Evolutionary conservation across 2,797 vertebrate species (phyloP), one percentile per base, ranked within the genome.

Genomic region (Tenualosa thibaudeaui): DNA sequence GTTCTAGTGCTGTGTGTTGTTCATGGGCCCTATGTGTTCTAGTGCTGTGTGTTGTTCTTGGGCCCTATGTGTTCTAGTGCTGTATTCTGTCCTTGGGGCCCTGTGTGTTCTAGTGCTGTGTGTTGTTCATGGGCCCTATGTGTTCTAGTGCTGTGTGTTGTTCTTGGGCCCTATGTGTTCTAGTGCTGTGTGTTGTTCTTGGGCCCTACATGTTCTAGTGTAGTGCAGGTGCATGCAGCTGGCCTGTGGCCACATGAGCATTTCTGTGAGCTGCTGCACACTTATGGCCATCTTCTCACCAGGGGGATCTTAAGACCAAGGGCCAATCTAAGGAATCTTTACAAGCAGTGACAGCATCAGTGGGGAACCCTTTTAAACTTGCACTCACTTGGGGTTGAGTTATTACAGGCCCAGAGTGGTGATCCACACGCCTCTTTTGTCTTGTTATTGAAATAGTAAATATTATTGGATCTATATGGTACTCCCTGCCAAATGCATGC

Each of bases 281-380:
- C 60, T 56, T 68, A 15, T 65, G 19, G 83, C 82, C 60, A 13
- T 86, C 31, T 37, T 60, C 87, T 82, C 15, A 82, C 53, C 83
- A 84, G 51, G 54, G 86, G 84, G 50, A 88, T 86, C 81, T 86
- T 81, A 87, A 83, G 82, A 90, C 17, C 85, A 19, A 19, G 89
- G 82, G 88, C 86, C 89, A 22, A 92, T 90, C 93, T 90, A 92
- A 86, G 89, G 83, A 85, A 86, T 87, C 82, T 87, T 90, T 86
- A 87, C 43, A 84, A 90, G 86, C 83, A 40, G 58, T 84, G 86
- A 87, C 85, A 88, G 85, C 90, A 91, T 85, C 87, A 81, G 87
- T 71, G 54, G 84, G 81, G 83, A 91, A 90, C 89, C 81, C 87
- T 89, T 46, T 88, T 90, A 90, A 90, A 92, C 91, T 91, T 85